Percentiles rank a stretch among this genome's conserved stretches.
Evolutionary conservation across 2,113 vertebrate genomes (phyloP).

Genomic region (Stictonetta naevosa): DNA sequence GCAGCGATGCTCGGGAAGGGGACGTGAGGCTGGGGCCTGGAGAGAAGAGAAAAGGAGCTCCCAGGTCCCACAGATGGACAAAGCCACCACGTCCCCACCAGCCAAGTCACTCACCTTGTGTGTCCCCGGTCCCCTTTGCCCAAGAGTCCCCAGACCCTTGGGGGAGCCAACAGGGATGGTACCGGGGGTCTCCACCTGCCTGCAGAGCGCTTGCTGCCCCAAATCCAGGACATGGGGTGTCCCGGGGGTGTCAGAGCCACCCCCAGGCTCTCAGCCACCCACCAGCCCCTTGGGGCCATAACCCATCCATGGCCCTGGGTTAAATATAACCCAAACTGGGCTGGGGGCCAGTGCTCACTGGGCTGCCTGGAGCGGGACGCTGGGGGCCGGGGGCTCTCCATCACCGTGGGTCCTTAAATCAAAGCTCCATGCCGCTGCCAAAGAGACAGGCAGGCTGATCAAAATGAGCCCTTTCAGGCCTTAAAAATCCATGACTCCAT

Average conservation of each 20-base stretch:
- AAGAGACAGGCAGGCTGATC: not conserved
- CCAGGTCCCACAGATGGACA: no score
- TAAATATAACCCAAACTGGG: not conserved
- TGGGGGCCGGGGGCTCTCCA: not conserved
- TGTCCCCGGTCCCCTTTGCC: no score
- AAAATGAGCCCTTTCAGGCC: not conserved
- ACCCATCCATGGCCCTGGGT: not conserved
- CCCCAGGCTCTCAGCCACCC: no score
- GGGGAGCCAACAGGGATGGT: no score
- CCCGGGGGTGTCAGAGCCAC: no score
- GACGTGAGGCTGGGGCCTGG: not conserved
- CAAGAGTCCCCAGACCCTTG: no score
- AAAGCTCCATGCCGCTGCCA: rapidly evolving
- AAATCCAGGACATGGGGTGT: no score
- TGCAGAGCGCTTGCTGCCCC: no score
- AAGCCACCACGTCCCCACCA: no score
- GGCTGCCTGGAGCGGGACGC: not conserved
- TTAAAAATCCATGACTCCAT: not conserved
- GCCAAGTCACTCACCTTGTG: no score
- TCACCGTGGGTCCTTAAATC: not conserved
- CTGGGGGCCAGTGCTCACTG: rapidly evolving
- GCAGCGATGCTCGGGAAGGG: not conserved
- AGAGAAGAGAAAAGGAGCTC: not conserved
- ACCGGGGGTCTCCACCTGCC: no score
- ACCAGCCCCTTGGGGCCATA: no score